Base-by-base conservation (phyloP, 2,113 vertebrate genomes). In the Columba livia region DNA sequence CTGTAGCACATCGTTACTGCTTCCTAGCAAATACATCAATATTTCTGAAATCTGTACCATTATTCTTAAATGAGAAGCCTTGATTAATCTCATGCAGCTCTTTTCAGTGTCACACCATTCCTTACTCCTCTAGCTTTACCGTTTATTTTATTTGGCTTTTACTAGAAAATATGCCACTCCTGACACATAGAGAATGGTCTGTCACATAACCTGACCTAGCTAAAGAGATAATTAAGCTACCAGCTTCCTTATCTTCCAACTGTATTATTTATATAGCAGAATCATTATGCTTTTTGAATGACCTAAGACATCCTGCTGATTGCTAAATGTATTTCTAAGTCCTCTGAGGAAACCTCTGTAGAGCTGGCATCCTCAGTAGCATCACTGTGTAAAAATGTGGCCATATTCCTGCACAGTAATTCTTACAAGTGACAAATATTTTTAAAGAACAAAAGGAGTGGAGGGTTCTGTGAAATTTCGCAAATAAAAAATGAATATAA, bases 91-190 rank as follows among this genome's bases (percentile, higher is more conserved):
- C 24, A 16, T 70, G 42, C 29, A 88, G 51, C 23, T 84, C 31
- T 93, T 94, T 65, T 48, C 36, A 72, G 25, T 67, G 40, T 57
- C 51, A 75, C 25, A 79, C 15, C 2, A 4, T 40, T 82, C 28
- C 40, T 19, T 28, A 74, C 16, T 57, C 21, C 28, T 94, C 28
- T 26, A 93, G 54, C 7, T 75, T 83, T 66, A 72, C 24, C 2
- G 88, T 82, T 71, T 94, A 72, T 88, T 94, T 94, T 75, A 48
- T 50, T 71, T 72, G 28, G 18, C 29, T 96, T 89, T 85, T 53
- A 40, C 9, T 32, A 88, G 79, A 75, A 19, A 82, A 79, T 25
- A 12, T 50, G 72, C 31, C 15, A 61, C 36, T 85, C 40, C 50
- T 62, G 74, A 82, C 40, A 57, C 25, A 56, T 6, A 87, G 51